phyloP scores from a whole-genome alignment of 2,888 invertebrate genomes.

The Pherbina coryleti region DNA sequence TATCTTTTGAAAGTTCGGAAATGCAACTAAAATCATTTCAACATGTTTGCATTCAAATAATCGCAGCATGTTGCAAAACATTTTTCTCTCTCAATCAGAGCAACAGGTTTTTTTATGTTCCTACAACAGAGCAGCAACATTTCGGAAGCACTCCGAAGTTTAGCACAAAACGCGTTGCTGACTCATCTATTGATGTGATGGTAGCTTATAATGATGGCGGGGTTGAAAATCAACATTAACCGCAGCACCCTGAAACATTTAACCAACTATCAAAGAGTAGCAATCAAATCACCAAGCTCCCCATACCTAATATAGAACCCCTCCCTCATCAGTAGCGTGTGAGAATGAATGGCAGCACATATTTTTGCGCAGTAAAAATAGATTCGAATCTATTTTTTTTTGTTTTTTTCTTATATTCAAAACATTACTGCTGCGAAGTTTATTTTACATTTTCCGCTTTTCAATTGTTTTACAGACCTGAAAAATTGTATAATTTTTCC shows the following conservation, averaged over 20 bases:
- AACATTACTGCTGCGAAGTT: background rate
- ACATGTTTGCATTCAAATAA: too few species aligned
- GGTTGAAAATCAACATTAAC: background rate
- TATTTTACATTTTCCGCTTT: background rate
- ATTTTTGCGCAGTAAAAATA: slow-evolving; percentile 6
- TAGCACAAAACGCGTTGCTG: background rate
- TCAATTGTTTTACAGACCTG: background rate
- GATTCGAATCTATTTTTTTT: background rate
- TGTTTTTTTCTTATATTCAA: too few species aligned
- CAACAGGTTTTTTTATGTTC: background rate
- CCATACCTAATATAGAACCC: background rate
- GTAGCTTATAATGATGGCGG: background rate
- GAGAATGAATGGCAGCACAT: background rate
- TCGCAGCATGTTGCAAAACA: too few species aligned
- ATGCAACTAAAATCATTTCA: too few species aligned
- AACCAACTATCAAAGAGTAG: background rate
- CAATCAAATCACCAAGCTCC: background rate
- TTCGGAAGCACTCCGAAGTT: background rate
- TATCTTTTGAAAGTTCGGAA: too few species aligned
- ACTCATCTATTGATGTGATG: background rate
- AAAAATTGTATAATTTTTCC: background rate
- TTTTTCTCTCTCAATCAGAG: background rate
- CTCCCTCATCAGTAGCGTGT: background rate
- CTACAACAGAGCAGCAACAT: background rate
- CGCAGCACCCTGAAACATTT: background rate